Evolutionary conservation across 2,888 invertebrate genomes (phyloP), one percentile per base, ranked within the genome.

Genomic region (Morpho achilles): DNA sequence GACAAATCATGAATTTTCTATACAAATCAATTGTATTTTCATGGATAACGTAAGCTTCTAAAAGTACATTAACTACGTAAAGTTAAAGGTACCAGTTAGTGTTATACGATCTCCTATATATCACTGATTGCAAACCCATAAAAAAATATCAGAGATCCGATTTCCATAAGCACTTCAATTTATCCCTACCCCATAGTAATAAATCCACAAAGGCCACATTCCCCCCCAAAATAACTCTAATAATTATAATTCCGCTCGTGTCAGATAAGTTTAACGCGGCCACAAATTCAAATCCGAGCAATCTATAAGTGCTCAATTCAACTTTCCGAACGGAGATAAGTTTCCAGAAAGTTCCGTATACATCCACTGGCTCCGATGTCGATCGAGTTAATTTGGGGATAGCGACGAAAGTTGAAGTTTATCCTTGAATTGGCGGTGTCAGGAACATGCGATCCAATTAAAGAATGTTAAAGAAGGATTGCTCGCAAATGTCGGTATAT

Each of bases 291-390:
- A 67, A 66, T 67, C 62, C 63, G 44, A 51, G 60, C 64, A 58
- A 67, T 67, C 67, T 56, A 61, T 66, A 59, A 64, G 60, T 58
- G 58, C 56, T 56, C 64, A 60, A 75, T 75, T 69, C 72, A 74
- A 75, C 68, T 75, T 73, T 67, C 56, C 60, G 56, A 59, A 41
- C 44, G 56, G 58, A 73, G 72, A 74, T 74, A 74, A 75, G 74
- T 72, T 73, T 66, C 39, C 50, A 60, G 60, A 62, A 69, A 75
- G 68, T 68, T 70, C 67, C 54, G 67, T 67, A 70, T 74, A 73
- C 68, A 72, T 72, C 68, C 69, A 62, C 60, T 54, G 64, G 60
- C 40, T 54, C 5, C 32, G 32, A 32, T 32, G 32, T 32, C 32
- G 32, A 32, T 32, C 32, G 64, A 67, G 70, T 73, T 72, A 71